These are phyloP conservation scores for Pelusios castaneus DNA, from an alignment of 2,113 vertebrate genomes.

Conservation along the genomic window DNA sequence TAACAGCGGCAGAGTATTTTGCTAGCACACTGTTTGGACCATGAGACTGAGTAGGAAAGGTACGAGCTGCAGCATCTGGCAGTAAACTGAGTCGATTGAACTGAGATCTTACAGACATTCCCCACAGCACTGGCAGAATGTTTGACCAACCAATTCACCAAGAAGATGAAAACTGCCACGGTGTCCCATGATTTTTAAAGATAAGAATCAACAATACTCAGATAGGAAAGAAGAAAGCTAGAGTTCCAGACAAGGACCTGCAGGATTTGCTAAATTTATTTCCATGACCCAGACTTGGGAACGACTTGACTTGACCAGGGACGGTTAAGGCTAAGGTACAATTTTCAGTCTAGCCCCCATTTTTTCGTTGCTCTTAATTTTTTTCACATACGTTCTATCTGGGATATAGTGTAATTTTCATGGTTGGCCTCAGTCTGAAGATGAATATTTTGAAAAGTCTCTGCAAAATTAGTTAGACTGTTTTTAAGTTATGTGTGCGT, in stretches of 20 bases:
- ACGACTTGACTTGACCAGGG: neutral
- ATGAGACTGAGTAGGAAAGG: neutral
- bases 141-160: neutral
- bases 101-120: accelerated
- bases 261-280: neutral
- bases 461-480: neutral
- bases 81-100: neutral
- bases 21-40: accelerated
- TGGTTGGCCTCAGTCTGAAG: neutral
- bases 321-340: accelerated
- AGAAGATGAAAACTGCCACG: neutral
- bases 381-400: neutral
- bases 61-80: neutral
- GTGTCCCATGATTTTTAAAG: neutral
- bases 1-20: neutral
- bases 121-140: accelerated
- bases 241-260: neutral
- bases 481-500: neutral
- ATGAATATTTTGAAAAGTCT: slow-evolving; percentile 19
- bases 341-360: neutral
- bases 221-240: slow-evolving; percentile 19
- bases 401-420: neutral
- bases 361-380: slow-evolving; percentile 1
- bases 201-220: neutral
- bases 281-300: neutral